A percentile compares a stretch with the other conserved stretches of the same genome.
phyloP scores from a whole-genome alignment of 92 coral and sea anemone genomes.

The Phenganax subtilis region DNA sequence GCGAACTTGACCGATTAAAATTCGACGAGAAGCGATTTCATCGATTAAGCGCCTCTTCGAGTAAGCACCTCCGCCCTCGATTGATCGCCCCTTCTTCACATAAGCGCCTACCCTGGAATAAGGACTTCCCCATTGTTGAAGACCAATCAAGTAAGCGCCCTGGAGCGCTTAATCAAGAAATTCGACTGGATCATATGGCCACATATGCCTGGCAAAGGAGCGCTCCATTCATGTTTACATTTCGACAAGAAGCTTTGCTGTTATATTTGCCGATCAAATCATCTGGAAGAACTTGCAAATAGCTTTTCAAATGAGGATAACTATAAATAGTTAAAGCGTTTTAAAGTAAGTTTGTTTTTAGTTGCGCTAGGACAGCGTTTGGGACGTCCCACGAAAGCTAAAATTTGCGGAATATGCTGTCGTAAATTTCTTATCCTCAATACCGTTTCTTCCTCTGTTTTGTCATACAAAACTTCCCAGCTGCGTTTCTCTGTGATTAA shows the following conservation, averaged over 20 bases:
- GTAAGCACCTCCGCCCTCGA: too few relatives aligned
- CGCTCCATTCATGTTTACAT: not conserved
- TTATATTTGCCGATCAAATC: not conserved
- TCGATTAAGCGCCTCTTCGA: too few relatives aligned
- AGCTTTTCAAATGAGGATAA: conserved; percentile 5
- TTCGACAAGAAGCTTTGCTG: not conserved
- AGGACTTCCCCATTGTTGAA: too few relatives aligned
- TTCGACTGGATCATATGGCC: too few relatives aligned
- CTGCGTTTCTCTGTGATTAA: not conserved
- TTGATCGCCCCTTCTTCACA: too few relatives aligned
- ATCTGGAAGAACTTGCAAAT: not conserved
- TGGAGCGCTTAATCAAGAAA: too few relatives aligned
- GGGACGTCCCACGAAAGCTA: conserved; percentile 12
- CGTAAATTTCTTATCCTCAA: not conserved
- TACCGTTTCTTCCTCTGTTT: not conserved
- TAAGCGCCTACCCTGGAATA: too few relatives aligned
- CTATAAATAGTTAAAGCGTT: not conserved
- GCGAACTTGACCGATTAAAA: too few relatives aligned
- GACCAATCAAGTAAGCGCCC: too few relatives aligned
- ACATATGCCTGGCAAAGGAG: too few relatives aligned
- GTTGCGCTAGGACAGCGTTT: not conserved
- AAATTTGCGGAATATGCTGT: not conserved
- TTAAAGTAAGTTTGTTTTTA: conserved; percentile 5
- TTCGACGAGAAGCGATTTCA: too few relatives aligned
- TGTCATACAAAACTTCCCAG: not conserved